Conservation (phyloP, 2,797 vertebrate species). For the Leptoclinus maculatus region DNA sequence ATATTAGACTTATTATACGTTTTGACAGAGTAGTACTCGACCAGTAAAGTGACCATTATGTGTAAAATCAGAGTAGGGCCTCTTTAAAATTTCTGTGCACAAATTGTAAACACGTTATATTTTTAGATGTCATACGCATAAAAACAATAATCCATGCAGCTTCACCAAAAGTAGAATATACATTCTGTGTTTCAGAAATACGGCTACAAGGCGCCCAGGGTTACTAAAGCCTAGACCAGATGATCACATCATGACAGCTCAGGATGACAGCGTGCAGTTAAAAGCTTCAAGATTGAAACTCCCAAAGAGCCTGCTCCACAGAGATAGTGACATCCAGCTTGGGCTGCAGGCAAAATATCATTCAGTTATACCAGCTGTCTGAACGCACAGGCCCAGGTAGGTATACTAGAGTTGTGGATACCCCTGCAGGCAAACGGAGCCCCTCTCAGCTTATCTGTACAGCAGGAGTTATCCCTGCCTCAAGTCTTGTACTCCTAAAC, state of each 20-base stretch:
- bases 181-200: neutral
- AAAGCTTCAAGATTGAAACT: conserved; percentile 39
- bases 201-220: neutral
- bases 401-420: conserved; percentile 26
- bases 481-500: conserved; percentile 33
- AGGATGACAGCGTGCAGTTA: conserved; percentile 34
- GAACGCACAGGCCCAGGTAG: conserved; percentile 31
- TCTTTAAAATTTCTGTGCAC: neutral
- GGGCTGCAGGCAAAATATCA: conserved; percentile 45
- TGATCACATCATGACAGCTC: conserved; percentile 40
- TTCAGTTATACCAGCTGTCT: conserved; percentile 39
- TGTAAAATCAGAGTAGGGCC: neutral
- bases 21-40: neutral
- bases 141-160: neutral
- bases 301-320: conserved; percentile 40
- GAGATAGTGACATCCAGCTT: conserved; percentile 52
- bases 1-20: neutral
- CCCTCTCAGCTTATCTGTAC: conserved; percentile 48
- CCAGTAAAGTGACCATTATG: neutral
- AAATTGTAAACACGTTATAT: neutral
- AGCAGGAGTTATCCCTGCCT: conserved; percentile 44
- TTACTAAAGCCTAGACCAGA: neutral
- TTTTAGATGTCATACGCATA: neutral
- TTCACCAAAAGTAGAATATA: neutral
- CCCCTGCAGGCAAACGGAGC: conserved; percentile 41